Evolutionary conservation across 2,888 invertebrate genomes (phyloP).

Genomic region (Cremastobaeus sp.): DNA sequence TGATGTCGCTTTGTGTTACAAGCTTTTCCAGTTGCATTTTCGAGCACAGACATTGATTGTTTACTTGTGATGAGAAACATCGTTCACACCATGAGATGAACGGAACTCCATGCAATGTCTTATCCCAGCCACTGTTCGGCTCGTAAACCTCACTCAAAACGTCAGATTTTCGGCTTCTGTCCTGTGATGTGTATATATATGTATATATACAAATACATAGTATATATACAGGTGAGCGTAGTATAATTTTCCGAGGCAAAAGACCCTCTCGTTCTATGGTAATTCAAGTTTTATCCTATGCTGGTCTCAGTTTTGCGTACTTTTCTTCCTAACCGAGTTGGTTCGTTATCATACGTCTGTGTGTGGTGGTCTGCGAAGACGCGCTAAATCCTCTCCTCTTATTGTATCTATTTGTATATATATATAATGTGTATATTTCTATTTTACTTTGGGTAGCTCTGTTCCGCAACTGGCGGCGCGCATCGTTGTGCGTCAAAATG

Average conservation of each 20-base stretch:
- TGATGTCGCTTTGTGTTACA: too few relatives aligned
- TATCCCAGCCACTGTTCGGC: too few relatives aligned
- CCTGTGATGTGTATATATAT: too few relatives aligned
- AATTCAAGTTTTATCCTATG: constrained; percentile 64
- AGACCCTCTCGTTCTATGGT: constrained; percentile 75
- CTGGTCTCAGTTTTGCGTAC: constrained; percentile 13
- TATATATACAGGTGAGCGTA: constrained; percentile 75
- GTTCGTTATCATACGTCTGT: constrained; percentile 57
- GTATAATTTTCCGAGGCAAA: constrained; percentile 77
- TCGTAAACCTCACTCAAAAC: too few relatives aligned
- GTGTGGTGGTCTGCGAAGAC: constrained; percentile 69
- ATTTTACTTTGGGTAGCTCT: constrained; percentile 59
- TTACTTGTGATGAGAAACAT: too few relatives aligned
- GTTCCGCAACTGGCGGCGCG: constrained; percentile 32
- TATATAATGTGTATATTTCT: constrained; percentile 36
- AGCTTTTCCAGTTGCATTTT: too few relatives aligned
- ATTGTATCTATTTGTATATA: constrained; percentile 51
- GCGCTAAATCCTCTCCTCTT: constrained; percentile 69
- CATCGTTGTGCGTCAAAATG: constrained; percentile 60
- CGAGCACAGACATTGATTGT: too few relatives aligned
- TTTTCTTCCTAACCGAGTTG: constrained; percentile 59
- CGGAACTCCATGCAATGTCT: too few relatives aligned
- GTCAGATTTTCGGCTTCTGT: too few relatives aligned
- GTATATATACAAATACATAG: too few relatives aligned
- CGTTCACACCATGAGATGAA: too few relatives aligned